Percentiles rank a stretch among this genome's conserved stretches.
These are phyloP conservation scores for Nomada hirtipes DNA, from an alignment of 2,888 invertebrate genomes.

Conservation along the genomic window DNA sequence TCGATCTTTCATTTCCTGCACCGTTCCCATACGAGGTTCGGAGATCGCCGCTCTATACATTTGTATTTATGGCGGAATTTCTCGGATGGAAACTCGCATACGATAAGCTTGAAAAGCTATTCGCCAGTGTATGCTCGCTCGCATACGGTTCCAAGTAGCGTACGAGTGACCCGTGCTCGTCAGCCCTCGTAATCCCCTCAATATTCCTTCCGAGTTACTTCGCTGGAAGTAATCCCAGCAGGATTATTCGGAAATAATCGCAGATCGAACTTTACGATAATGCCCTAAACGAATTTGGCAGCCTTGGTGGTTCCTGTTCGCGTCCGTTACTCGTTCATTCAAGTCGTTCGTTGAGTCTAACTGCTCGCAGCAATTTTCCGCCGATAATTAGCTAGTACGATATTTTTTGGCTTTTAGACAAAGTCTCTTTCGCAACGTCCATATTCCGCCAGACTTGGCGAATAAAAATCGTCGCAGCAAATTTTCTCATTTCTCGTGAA, in stretches of 20 bases:
- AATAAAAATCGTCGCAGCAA: too few species aligned
- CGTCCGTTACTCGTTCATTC: background rate
- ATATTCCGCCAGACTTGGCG: too few species aligned
- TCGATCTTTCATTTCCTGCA: slow-evolving; percentile 42
- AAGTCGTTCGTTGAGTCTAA: background rate
- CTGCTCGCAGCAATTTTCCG: background rate
- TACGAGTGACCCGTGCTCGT: slow-evolving; percentile 37
- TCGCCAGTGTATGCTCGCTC: slow-evolving; percentile 28
- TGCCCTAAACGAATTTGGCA: slow-evolving; percentile 43
- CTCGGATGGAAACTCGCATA: slow-evolving; percentile 45
- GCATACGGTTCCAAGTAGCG: slow-evolving; percentile 39
- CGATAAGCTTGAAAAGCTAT: slow-evolving; percentile 56
- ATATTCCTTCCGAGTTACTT: slow-evolving; percentile 47
- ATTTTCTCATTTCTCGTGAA: too few species aligned
- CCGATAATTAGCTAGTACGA: slow-evolving; percentile 20
- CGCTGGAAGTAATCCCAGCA: slow-evolving; percentile 23
- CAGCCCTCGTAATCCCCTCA: slow-evolving; percentile 43
- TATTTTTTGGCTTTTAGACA: too few species aligned
- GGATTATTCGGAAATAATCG: slow-evolving; percentile 61
- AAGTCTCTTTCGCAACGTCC: too few species aligned
- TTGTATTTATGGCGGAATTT: slow-evolving; percentile 57
- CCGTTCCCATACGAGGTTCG: slow-evolving; percentile 14
- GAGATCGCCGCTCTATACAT: slow-evolving; percentile 34
- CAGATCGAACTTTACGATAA: slow-evolving; percentile 53
- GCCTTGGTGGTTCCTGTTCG: background rate